These are phyloP conservation scores for Phocoena phocoena DNA, from an alignment of 2,113 vertebrate genomes.

Conservation along the genomic window DNA sequence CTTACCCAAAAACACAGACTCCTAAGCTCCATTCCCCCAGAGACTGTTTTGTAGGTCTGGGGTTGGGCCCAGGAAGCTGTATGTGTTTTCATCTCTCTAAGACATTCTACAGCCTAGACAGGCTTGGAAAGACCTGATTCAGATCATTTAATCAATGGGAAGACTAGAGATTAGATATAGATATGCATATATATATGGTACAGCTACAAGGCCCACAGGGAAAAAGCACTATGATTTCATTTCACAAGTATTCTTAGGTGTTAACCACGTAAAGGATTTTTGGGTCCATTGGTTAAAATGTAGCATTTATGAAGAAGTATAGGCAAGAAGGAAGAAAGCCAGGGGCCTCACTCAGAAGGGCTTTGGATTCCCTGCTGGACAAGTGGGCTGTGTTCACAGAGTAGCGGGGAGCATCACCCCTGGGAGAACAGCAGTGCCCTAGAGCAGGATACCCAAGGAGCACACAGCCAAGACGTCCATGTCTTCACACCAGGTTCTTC, in stretches of 20 bases:
- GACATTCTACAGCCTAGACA: background rate
- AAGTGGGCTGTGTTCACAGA: background rate
- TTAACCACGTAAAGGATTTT: background rate
- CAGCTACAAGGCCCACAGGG: background rate
- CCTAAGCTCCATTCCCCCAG: background rate
- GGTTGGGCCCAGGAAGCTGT: background rate
- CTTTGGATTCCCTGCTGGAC: background rate
- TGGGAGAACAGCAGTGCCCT: fast-evolving
- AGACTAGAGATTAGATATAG: background rate
- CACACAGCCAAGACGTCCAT: background rate
- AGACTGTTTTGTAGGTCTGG: background rate
- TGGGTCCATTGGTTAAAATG: background rate
- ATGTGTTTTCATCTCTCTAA: background rate
- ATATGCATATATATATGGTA: no score
- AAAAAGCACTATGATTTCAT: background rate
- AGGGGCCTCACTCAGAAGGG: background rate
- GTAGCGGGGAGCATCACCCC: fast-evolving
- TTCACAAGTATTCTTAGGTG: background rate
- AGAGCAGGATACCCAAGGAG: fast-evolving
- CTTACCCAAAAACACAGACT: background rate
- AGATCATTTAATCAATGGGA: background rate
- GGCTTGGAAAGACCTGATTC: background rate
- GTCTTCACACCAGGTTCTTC: conserved; percentile 41
- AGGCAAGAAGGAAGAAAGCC: background rate
- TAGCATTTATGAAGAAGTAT: background rate